A percentile compares a stretch with the other conserved stretches of the same genome.
phyloP scores from a whole-genome alignment of 92 coral and sea anemone species.

The Epizoanthus fatuus region DNA sequence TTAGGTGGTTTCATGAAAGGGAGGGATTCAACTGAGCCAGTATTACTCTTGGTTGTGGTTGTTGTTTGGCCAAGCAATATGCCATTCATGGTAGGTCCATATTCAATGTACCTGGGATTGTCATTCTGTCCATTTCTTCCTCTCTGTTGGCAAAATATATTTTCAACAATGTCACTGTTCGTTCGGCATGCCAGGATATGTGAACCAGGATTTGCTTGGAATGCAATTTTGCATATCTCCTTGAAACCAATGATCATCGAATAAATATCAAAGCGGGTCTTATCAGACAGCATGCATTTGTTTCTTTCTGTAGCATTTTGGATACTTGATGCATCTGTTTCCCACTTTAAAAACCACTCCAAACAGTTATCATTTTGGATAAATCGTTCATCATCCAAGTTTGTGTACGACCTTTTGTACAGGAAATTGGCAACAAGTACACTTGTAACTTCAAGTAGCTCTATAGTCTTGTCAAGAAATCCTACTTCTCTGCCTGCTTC shows the following conservation, averaged over 20 bases:
- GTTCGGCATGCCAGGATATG: slow-evolving; percentile 17
- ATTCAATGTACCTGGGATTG: slow-evolving; percentile 61
- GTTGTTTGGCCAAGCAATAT: slow-evolving; percentile 69
- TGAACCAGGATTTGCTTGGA: slow-evolving; percentile 53
- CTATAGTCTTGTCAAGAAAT: too few species aligned
- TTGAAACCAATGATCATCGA: slow-evolving; percentile 58
- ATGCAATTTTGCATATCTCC: slow-evolving; percentile 23
- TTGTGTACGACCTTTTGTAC: slow-evolving; percentile 1
- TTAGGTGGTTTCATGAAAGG: slow-evolving; percentile 52
- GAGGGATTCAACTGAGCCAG: slow-evolving; percentile 45
- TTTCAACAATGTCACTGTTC: slow-evolving; percentile 64
- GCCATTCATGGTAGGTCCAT: slow-evolving; percentile 69
- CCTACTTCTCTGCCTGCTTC: too few species aligned
- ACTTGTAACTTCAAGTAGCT: slow-evolving; percentile 18
- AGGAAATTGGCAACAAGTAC: slow-evolving; percentile 22
- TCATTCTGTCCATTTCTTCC: slow-evolving; percentile 69
- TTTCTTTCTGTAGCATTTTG: slow-evolving; percentile 41
- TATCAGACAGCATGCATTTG: slow-evolving; percentile 47
- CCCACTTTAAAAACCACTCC: slow-evolving; percentile 51
- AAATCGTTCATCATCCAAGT: slow-evolving; percentile 31
- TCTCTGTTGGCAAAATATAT: slow-evolving; percentile 63
- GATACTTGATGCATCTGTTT: slow-evolving; percentile 4
- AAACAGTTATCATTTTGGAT: slow-evolving; percentile 31
- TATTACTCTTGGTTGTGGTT: slow-evolving; percentile 51
- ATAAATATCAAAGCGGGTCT: slow-evolving; percentile 55